Percentiles rank a stretch among this genome's conserved stretches.
These are phyloP conservation scores for Tringa solitaria DNA, from an alignment of 2,113 vertebrate species.

Conservation along the genomic window DNA sequence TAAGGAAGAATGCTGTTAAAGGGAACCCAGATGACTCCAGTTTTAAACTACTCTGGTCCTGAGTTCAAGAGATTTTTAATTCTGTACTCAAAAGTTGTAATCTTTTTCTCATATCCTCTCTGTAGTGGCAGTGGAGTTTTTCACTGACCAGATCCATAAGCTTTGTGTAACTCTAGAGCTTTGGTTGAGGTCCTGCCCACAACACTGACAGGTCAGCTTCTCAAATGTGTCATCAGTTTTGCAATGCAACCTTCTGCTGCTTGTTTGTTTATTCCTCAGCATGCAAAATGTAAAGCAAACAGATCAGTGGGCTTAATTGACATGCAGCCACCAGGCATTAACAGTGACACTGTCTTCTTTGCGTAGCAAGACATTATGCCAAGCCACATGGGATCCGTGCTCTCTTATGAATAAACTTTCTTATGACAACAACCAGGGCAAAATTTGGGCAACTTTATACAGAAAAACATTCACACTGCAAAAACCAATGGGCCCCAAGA, in stretches of 20 bases:
- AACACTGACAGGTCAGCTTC: background rate
- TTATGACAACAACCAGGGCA: background rate
- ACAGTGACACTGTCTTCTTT: background rate
- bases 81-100: background rate
- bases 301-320: background rate
- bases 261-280: background rate
- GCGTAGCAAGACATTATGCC: background rate
- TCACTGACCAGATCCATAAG: background rate
- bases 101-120: background rate
- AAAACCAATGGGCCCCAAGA: background rate
- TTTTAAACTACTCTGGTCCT: background rate
- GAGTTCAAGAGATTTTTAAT: background rate
- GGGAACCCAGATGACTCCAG: background rate
- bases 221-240: background rate
- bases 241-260: background rate
- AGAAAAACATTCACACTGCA: background rate
- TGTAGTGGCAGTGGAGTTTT: background rate
- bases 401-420: background rate
- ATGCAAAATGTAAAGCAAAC: background rate
- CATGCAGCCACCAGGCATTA: background rate
- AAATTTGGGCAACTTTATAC: background rate
- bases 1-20: background rate
- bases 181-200: background rate
- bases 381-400: background rate
- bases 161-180: background rate